Base-by-base conservation (phyloP, 2,888 invertebrate species). In the Ennomos fuscantarius region DNA sequence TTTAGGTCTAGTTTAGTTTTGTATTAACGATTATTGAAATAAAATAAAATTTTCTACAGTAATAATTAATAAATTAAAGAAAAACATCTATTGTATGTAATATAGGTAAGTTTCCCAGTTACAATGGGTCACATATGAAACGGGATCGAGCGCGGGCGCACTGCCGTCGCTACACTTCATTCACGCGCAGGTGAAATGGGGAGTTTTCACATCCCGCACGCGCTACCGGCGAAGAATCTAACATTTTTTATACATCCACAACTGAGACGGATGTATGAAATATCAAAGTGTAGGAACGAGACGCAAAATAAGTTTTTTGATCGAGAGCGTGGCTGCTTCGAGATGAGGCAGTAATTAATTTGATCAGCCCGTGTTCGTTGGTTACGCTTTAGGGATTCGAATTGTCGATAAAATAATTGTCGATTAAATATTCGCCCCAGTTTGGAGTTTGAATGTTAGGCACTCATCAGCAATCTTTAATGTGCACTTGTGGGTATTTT, bases 331-430 rank as follows among this genome's bases (percentile, higher is more conserved):
- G 76, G 80, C 74, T 70, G 74, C 72, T 74, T 76, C 75, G 82
- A 89, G 87, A 87, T 88, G 87, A 87, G 86, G 81, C 81, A 78
- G 86, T 90, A 90, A 91, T 90, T 90, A 89, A 91, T 89, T 90
- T 89, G 89, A 90, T 89, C 89, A 88, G 85, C 76, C 75, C 76
- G 76, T 76, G 76, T 87, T 85, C 81, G 81, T 81, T 81, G 75
- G 73, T 73, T 81, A 78, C 77, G 78, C 76, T 61, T 71, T 79
- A 84, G 84, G 78, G 82, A 72, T 71, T 85, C 55, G 57, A 32
- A 11, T 36, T 55, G 70, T 76, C 78, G 73, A 74, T 77, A 42
- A 44, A 67, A 74, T 68, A 58, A 53, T 59, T 67, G n/a, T 63
- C 62, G 62, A 67, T 60, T 31, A 46, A 50, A 33, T 15, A n/a